These are phyloP conservation scores for Drosophila pseudoobscura DNA, from an alignment of 1,140 invertebrate genomes.

Conservation along the genomic window DNA sequence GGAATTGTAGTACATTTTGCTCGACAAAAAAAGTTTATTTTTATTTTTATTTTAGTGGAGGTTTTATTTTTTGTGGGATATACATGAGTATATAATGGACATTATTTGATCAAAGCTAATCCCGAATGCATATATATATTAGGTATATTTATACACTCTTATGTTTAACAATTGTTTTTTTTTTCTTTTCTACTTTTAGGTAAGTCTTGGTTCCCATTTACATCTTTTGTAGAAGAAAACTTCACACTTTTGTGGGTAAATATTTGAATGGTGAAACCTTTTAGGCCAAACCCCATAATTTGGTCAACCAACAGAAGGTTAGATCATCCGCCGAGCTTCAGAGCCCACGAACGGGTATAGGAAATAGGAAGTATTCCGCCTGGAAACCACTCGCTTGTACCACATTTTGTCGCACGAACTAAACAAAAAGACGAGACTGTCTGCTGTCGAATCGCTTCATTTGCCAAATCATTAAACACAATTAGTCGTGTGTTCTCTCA, in stretches of 20 bases:
- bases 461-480: constrained; percentile 61
- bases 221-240: neutral
- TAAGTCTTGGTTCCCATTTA: constrained; percentile 43
- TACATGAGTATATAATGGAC: no score
- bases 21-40: no score
- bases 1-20: constrained; percentile 27
- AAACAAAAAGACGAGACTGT: neutral
- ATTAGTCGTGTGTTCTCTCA: constrained; percentile 47
- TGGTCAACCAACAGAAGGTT: constrained; percentile 6
- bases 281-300: constrained; percentile 9
- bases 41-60: neutral
- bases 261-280: neutral
- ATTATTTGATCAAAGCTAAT: no score
- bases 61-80: constrained; percentile 1
- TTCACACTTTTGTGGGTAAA: constrained; percentile 37
- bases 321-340: constrained; percentile 14
- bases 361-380: neutral
- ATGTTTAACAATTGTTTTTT: neutral
- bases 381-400: constrained; percentile 17
- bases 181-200: constrained; percentile 42
- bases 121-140: neutral
- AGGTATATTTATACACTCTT: neutral
- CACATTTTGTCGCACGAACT: neutral
- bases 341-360: neutral
- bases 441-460: constrained; percentile 11